Evolutionary conservation across 2,113 vertebrate genomes (phyloP), one percentile per base, ranked within the genome.

Genomic region (Tinamus guttatus): DNA sequence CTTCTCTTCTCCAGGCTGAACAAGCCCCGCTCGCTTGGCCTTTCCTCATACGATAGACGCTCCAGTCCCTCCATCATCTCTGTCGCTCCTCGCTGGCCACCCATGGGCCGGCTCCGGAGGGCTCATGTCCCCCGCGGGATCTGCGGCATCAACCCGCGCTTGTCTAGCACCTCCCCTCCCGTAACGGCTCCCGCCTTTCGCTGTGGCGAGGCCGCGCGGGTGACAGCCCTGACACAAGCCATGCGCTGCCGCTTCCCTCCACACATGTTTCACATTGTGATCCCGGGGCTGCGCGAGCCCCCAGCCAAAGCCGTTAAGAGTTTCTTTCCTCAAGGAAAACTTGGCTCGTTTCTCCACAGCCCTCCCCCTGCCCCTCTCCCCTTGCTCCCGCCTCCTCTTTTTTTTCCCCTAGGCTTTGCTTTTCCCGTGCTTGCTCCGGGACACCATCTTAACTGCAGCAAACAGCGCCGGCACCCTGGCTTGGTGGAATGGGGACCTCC

Each of bases 221-320:
- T 84, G 95, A 90, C 94, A 95, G 90, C 92, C 88, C 88, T 76
- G 92, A 89, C 93, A 91, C 91, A 96, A 95, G 59, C 84, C 88
- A 85, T 15, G 89, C 32, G 18, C 81, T 59, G 77, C 85, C 58
- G 27, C 73, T 70, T 92, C 80, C 59, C 78, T 73, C 84, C 60
- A 85, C 71, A 94, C 92, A 81, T 68, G 71, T 85, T 88, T 96
- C 78, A 30, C 24, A 21, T 93, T 78, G 28, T 74, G 73, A 22
- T 49, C 63, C 32, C 70, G 40, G 1, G 90, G 85, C 88, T 94
- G 93, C 85, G 89, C 62, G 41, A 97, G 47, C 36, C 95, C 93
- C 76, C 67, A 93, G 95, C 94, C 96, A 94, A 94, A 89, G 41
- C 43, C 65, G 2, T 52, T 45, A 58, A 74, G 69, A 68, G 90